phyloP scores from a whole-genome alignment of 2,797 vertebrate genomes.

The Eleutherodactylus coqui region DNA sequence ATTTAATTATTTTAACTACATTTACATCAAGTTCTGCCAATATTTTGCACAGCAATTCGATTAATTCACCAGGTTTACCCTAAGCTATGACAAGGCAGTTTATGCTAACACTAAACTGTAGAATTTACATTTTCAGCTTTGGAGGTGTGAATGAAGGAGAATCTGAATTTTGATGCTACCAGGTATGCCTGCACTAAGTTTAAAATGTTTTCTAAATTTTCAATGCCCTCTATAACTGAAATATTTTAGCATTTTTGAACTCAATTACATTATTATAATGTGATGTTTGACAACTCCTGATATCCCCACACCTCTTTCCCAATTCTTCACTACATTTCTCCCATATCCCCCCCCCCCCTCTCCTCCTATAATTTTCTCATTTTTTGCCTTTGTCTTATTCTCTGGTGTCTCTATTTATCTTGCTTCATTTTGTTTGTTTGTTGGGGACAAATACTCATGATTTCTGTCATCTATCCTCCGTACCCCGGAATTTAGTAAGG shows the following conservation, averaged over 20 bases:
- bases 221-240: not conserved
- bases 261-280: not conserved
- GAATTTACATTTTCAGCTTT: not conserved
- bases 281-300: too few relatives aligned
- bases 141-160: not conserved
- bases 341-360: too few relatives aligned
- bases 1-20: conserved; percentile 57
- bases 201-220: not conserved
- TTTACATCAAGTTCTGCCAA: conserved; percentile 18
- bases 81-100: not conserved
- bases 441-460: too few relatives aligned
- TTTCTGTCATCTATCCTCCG: too few relatives aligned
- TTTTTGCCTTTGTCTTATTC: too few relatives aligned
- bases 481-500: too few relatives aligned
- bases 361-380: too few relatives aligned
- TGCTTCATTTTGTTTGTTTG: too few relatives aligned
- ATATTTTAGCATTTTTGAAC: not conserved
- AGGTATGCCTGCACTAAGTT: not conserved
- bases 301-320: too few relatives aligned
- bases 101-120: not conserved
- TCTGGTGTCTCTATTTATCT: too few relatives aligned
- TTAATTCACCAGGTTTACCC: not conserved
- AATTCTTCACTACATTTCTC: too few relatives aligned
- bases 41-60: not conserved
- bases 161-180: not conserved